Conservation (phyloP, 92 coral and sea anemone genomes). For the Parazoanthus swiftii region DNA sequence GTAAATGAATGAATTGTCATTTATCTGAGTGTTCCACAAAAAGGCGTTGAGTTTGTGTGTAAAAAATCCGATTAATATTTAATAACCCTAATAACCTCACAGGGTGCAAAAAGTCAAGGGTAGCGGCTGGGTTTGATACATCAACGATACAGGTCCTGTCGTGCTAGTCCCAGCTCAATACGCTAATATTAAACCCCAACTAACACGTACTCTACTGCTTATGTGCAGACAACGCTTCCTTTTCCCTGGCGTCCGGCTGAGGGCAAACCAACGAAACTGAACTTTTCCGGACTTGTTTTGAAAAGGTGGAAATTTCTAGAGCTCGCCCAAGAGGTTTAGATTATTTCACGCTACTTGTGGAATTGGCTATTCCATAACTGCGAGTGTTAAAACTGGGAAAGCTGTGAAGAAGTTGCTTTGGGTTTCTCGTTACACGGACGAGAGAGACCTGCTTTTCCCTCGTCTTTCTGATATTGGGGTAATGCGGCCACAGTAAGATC, state of each 20-base stretch:
- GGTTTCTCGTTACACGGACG: background rate
- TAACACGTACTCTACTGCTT: background rate
- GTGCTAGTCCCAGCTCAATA: background rate
- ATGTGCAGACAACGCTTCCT: background rate
- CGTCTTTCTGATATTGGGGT: background rate
- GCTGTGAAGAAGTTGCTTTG: background rate
- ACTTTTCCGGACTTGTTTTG: background rate
- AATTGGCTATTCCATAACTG: background rate
- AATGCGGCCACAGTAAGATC: background rate
- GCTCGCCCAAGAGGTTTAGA: background rate
- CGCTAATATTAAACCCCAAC: background rate
- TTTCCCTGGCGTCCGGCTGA: background rate
- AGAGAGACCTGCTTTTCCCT: background rate
- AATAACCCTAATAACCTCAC: background rate
- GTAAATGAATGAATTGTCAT: background rate
- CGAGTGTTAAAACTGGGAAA: background rate
- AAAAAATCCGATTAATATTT: conserved; percentile 1
- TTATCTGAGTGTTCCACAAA: background rate
- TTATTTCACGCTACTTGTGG: background rate
- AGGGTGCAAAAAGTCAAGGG: background rate
- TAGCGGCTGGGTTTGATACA: conserved; percentile 7
- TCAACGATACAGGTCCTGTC: background rate
- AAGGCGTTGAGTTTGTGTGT: background rate
- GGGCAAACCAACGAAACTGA: background rate
- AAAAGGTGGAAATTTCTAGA: conserved; percentile 15